Base-by-base conservation (phyloP, 1,140 invertebrate genomes). In the Drosophila miranda region DNA sequence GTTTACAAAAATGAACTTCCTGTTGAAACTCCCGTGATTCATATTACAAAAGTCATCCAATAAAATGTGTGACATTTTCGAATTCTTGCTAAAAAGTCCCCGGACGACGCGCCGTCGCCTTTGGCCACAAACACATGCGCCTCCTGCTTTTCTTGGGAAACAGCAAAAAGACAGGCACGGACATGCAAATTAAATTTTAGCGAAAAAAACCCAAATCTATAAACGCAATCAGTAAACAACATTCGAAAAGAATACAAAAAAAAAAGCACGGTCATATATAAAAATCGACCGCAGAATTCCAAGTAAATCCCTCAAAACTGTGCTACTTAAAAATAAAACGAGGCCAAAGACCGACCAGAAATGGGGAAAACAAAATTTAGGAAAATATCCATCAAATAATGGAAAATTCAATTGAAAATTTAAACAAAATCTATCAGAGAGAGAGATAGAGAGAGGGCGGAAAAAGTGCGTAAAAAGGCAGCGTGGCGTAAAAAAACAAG, bases 221-320 rank as follows among this genome's bases (percentile, higher is more conserved):
- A 67, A 66, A 62, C 72, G 46, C 55, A 75, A 62, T 67, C 34
- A 55, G 54, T 64, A 69, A 72, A 62, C 75, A 71, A 66, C 19
- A 58, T 51, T 51, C 26, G 51, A 7, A 46, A 55, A 60, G 7
- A 52, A 54, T 38, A 45, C 48, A 52, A 21, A n/a, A 38, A 42
- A 41, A 48, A 4, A 5, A 34, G 2, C 7, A 30, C 28, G 30
- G 9, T 9, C 3, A 34, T 3, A 21, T 53, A 48, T 41, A 68
- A 44, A 58, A 62, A 53, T 41, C 54, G 51, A 79, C 77, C 72
- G 55, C 78, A 69, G 49, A 84, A 75, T 79, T 79, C 75, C 55
- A 59, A 69, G 67, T 61, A 72, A 78, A 71, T 78, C 81, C 73
- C 73, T 56, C 61, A 84, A 84, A 84, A 84, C 78, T 87, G 78